Evolutionary conservation across 2,888 invertebrate genomes (phyloP).

Genomic region (Melinaea marsaeus): DNA sequence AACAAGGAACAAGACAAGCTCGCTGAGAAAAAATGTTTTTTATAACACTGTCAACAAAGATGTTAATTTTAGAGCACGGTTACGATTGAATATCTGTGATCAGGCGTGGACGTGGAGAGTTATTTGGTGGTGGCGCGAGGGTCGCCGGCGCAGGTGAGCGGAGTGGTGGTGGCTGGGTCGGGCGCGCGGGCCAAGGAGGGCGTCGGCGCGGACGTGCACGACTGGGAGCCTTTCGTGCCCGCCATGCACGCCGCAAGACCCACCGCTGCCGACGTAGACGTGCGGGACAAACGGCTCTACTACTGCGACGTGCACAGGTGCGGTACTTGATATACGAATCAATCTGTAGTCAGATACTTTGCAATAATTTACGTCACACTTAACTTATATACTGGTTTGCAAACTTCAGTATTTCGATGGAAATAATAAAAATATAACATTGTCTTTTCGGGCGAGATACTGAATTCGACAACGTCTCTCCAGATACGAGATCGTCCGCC

Average conservation of each 20-base stretch:
- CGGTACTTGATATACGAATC: too few relatives aligned
- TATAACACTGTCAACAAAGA: too few relatives aligned
- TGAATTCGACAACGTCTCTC: background rate
- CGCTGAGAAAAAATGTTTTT: too few relatives aligned
- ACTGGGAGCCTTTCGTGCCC: conserved; percentile 83
- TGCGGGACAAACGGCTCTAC: conserved; percentile 29
- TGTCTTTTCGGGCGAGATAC: background rate
- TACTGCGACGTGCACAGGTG: conserved; percentile 34
- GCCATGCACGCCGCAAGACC: conserved; percentile 67
- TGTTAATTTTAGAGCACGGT: too few relatives aligned
- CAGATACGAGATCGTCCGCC: conserved; percentile 80
- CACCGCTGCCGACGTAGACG: conserved; percentile 40
- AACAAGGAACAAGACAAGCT: too few relatives aligned
- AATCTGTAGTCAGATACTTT: too few relatives aligned
- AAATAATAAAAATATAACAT: too few relatives aligned
- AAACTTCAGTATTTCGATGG: too few relatives aligned
- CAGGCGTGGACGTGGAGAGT: conserved; percentile 77
- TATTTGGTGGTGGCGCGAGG: conserved; percentile 78
- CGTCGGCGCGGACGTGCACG: conserved; percentile 51
- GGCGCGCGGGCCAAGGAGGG: conserved; percentile 78
- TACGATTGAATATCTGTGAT: too few relatives aligned
- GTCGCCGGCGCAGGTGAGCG: conserved; percentile 83
- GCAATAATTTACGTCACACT: too few relatives aligned
- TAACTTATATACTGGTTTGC: too few relatives aligned
- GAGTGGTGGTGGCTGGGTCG: conserved; percentile 68